Percentiles rank a stretch among this genome's conserved stretches.
Conservation (phyloP, 2,888 invertebrate genomes). For the Geophilus truncorum region DNA sequence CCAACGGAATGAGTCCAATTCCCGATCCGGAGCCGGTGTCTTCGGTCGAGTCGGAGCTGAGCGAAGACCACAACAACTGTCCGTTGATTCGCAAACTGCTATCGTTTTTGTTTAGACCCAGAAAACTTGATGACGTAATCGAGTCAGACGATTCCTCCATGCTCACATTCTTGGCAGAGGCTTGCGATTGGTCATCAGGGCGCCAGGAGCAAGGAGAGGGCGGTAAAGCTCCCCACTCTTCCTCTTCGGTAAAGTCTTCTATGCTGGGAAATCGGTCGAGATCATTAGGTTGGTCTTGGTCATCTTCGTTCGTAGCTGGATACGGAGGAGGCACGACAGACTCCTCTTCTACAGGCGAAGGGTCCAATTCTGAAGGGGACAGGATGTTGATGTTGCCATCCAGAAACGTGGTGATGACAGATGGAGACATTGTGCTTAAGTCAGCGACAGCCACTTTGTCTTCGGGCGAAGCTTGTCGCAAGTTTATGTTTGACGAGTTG, state of each 20-base stretch:
- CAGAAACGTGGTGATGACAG: neutral
- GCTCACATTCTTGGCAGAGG: neutral
- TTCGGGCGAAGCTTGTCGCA: conserved; percentile 40
- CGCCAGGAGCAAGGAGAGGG: conserved; percentile 16
- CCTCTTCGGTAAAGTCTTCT: neutral
- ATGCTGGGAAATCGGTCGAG: neutral
- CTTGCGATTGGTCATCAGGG: neutral
- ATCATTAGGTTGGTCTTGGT: neutral
- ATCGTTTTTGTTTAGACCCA: neutral
- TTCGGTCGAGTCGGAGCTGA: neutral
- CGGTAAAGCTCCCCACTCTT: conserved; percentile 14
- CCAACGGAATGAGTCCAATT: neutral
- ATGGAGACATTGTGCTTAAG: conserved; percentile 37
- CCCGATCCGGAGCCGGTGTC: neutral
- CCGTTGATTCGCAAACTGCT: conserved; percentile 3
- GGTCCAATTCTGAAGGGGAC: neutral
- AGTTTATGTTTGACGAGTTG: conserved; percentile 37
- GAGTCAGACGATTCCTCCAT: conserved; percentile 14
- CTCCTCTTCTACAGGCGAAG: neutral
- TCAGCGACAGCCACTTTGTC: conserved; percentile 41
- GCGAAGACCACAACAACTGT: conserved; percentile 25
- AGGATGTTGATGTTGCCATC: neutral
- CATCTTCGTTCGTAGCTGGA: neutral
- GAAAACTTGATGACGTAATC: conserved; percentile 16
- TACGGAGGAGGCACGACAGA: neutral